A percentile compares a stretch with the other conserved stretches of the same genome.
Evolutionary conservation across 2,797 vertebrate species (phyloP).

Genomic region (Ara ararauna): DNA sequence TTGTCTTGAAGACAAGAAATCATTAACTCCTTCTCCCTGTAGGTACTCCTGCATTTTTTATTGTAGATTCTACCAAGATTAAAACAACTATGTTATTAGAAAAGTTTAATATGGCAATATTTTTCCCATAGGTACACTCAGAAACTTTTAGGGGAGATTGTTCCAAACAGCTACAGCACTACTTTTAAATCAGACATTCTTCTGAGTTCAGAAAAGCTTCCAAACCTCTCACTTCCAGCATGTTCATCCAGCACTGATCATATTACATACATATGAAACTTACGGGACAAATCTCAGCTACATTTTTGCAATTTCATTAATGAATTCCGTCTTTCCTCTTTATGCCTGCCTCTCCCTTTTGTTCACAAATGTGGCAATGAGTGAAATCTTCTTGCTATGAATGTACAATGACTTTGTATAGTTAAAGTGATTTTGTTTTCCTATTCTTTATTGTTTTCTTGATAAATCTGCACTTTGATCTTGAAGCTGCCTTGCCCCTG

Average conservation of each 20-base stretch:
- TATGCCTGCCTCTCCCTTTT: background rate
- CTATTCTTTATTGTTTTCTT: conserved; percentile 35
- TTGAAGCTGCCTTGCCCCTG: conserved; percentile 12
- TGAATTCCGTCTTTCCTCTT: background rate
- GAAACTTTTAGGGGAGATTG: background rate
- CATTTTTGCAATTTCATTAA: background rate
- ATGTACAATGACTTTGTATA: background rate
- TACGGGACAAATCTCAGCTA: background rate
- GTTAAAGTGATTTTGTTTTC: background rate
- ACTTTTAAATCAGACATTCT: background rate
- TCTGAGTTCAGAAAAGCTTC: background rate
- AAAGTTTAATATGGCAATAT: background rate
- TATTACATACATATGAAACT: background rate
- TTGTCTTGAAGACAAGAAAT: background rate
- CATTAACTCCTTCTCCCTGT: background rate
- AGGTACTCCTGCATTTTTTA: background rate
- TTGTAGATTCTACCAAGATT: background rate
- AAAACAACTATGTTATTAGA: background rate
- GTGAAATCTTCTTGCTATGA: conserved; percentile 30
- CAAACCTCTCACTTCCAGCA: background rate
- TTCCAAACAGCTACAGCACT: background rate
- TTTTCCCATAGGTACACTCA: background rate
- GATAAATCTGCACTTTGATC: conserved; percentile 47
- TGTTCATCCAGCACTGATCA: background rate
- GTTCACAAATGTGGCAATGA: background rate